Base-by-base conservation (phyloP, 2,797 vertebrate genomes). In the Mus minutoides region DNA sequence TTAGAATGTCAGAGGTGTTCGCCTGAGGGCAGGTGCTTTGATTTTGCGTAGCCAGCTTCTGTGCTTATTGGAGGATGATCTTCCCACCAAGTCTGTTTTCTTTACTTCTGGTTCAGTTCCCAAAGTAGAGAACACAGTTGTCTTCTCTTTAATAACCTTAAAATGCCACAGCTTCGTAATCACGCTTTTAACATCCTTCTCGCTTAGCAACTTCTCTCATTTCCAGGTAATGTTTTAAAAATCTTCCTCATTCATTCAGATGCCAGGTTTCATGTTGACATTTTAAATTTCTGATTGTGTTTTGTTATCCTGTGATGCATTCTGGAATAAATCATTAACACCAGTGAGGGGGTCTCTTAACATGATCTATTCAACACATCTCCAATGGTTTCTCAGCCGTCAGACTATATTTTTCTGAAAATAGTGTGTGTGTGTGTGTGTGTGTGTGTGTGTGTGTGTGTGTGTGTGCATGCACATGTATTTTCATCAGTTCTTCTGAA, bases 361-460 rank as follows among this genome's bases (percentile, higher is more conserved):
- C 17, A n/a, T 54, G n/a, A 92, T 90, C 16, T 93, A 14, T 79
- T 79, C 75, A 94, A 94, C 58, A 93, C 73, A 90, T 92, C 95
- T 94, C 56, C 80, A 93, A 87, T 85, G 77, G 69, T 92, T 95
- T 96, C 90, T 97, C 88, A 89, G 54, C 52, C 96, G 95, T 96
- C 60, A 91, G 49, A 80, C 40, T 77, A 21, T 58, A 85, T 5
- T 29, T 56, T 96, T 94, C 78, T 94, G 49, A 93, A 84, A 79
- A 94, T 75, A 37, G 34, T 64, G 16, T 92, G 3, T 86, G 40
- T 90, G 54, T 76, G 49, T 67, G 19, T 96, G 54, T 80, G 56
- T 83, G 80, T 80, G 60, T 62, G 19, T 92, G 4, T 87, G 31
- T 90, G 56, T 69, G 21, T 67, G 54, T 56, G 11, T 94, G 54